Base-by-base conservation (phyloP, 2,797 vertebrate genomes). In the Oryzias dopingdopingensis region DNA sequence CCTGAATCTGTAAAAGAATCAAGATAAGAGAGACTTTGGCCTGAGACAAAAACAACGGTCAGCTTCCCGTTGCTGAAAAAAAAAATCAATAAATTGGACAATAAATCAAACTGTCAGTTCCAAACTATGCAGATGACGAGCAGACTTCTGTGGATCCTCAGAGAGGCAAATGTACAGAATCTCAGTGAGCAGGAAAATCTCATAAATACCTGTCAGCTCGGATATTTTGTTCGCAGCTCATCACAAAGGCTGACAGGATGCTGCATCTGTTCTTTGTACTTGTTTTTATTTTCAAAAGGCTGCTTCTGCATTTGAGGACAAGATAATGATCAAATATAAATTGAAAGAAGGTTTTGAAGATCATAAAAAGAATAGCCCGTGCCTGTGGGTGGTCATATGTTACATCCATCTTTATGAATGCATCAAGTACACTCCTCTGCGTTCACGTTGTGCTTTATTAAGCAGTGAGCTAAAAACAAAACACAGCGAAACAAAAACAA, bases 71-170 rank as follows among this genome's bases (percentile, higher is more conserved):
- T 12, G 10, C 10, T 37, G 32, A 18, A 18, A 18, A 18, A 18
- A 12, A 37, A 68, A 32, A 56, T 48, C 55, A 24, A 6, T 52
- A 37, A 45, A 45, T 17, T 42, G 45, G 42, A 42, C 24, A 66
- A 73, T 76, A n/a, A 67, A 80, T 85, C 55, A 79, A 77, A 68
- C 55, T 20, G 51, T 53, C 72, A 74, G 44, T 51, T 37, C 7
- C 26, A 69, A 69, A 70, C 47, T 50, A 57, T 41, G 43, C 29
- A 50, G 42, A 72, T 74, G 65, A 80, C 63, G 65, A 74, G 62
- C 59, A 37, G 42, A 68, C 46, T 40, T 69, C 29, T 65, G 64
- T 42, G 46, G 48, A 72, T 46, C 59, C 56, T 49, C 2, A 8
- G 53, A 59, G 56, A 60, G 37, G 23, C 62, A 56, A n/a, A 48